Base-by-base conservation (phyloP, 2,797 vertebrate species). In the Anableps anableps region DNA sequence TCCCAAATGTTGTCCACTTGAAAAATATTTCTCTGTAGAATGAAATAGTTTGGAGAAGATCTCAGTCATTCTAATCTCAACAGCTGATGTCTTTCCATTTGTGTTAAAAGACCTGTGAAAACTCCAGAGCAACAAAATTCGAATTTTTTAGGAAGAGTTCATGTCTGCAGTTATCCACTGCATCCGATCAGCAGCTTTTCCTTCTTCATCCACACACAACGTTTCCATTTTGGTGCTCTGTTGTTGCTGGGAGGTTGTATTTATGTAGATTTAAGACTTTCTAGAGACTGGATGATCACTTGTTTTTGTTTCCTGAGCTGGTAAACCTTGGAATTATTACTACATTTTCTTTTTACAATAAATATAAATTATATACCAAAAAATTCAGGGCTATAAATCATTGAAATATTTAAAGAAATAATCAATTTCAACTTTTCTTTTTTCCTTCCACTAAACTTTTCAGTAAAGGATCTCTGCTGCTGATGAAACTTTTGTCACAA, bases 401-500 rank as follows among this genome's bases (percentile, higher is more conserved):
- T 43, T 55, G 60, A 31, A 80, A 55, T 72, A 82, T 83, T 83
- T 38, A 62, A 81, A 85, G 45, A 89, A 85, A 91, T 85, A 74
- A 68, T 87, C 21, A 55, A 78, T 43, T 34, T 78, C 55, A 81
- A 78, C 45, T 55, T 64, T 72, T 43, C 29, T 50, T 81, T 79
- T 84, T 80, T 38, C 62, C 62, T 66, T 36, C 60, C 60, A 19
- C 60, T 62, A 50, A 84, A 80, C 38, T 75, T n/a, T 43, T 78
- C 66, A 85, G 72, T 86, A 82, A 38, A 89, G 83, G 75, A 72
- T 86, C 68, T 82, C 55, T 81, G 84, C 78, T 92, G 93, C 92
- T 94, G 93, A 90, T 94, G 86, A 89, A 89, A 83, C 77, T 80
- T 74, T 74, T 62, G 72, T 83, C 87, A 87, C 77, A 82, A 83